These are phyloP conservation scores for Macropus fuliginosus DNA, from an alignment of 2,797 vertebrate genomes.

Conservation along the genomic window DNA sequence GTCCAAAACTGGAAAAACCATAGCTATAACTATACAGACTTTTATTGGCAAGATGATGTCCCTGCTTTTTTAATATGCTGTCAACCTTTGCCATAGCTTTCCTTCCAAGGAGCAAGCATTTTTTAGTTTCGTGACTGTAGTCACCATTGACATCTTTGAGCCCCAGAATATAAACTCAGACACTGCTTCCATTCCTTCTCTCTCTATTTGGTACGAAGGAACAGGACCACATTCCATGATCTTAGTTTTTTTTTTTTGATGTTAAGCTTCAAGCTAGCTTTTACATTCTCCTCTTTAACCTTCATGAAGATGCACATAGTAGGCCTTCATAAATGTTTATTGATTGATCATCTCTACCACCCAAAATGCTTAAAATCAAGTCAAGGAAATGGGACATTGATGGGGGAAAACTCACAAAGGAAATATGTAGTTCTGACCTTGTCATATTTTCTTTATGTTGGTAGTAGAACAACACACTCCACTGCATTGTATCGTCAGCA, in stretches of 20 bases:
- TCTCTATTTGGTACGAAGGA: not conserved
- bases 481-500: not conserved
- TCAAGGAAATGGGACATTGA: not conserved
- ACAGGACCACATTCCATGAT: not conserved
- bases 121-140: not conserved
- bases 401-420: not conserved
- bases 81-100: not conserved
- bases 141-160: not conserved
- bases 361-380: not conserved
- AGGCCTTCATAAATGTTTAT: not conserved
- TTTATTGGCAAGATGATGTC: not conserved
- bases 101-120: not conserved
- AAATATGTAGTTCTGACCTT: not conserved
- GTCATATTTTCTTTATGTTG: not conserved
- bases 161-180: not conserved
- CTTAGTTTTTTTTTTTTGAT: not conserved
- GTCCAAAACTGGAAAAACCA: not conserved
- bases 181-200: not conserved
- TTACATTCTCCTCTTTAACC: not conserved
- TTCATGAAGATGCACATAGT: not conserved
- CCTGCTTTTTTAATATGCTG: not conserved
- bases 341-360: not conserved
- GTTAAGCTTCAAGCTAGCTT: not conserved
- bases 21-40: not conserved
- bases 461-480: not conserved